Percentiles rank a stretch among this genome's conserved stretches.
Evolutionary conservation across 2,113 vertebrate genomes (phyloP).

Genomic region (Lycocorax pyrrhopterus): DNA sequence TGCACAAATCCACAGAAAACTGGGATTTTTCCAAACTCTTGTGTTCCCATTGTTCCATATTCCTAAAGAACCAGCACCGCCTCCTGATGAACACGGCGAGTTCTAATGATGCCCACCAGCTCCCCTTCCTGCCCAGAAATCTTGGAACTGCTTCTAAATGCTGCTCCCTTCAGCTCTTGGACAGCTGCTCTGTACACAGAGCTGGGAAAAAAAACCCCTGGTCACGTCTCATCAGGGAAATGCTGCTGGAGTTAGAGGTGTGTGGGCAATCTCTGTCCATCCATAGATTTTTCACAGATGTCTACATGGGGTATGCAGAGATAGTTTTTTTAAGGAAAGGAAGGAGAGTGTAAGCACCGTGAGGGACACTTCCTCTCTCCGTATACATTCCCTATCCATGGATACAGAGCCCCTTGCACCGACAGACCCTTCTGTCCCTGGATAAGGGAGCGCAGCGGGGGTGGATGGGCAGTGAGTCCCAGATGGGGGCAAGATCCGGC

Average conservation of each 20-base stretch:
- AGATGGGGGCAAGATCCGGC: fast-evolving
- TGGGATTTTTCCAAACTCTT: not conserved
- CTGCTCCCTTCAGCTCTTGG: not conserved
- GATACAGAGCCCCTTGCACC: not conserved
- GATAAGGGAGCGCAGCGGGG: not conserved
- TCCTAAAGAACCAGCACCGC: not conserved
- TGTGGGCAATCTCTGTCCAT: not conserved
- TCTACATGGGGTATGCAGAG: not conserved
- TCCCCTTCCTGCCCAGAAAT: not conserved
- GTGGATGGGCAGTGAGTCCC: not conserved
- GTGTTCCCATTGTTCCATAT: not conserved
- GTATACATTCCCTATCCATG: not conserved
- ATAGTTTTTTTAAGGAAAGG: not conserved
- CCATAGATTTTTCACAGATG: not conserved
- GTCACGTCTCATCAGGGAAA: not conserved
- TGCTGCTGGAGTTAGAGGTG: not conserved
- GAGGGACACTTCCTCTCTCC: not conserved
- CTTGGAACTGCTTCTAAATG: not conserved
- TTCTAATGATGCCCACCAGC: not conserved
- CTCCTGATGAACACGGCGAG: fast-evolving
- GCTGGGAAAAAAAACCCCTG: not conserved
- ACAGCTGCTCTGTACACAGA: not conserved
- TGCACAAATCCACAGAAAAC: not conserved
- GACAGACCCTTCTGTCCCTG: not conserved
- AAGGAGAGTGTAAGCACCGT: not conserved